Evolutionary conservation across 2,797 vertebrate genomes (phyloP).

Genomic region (Pangasius djambal): DNA sequence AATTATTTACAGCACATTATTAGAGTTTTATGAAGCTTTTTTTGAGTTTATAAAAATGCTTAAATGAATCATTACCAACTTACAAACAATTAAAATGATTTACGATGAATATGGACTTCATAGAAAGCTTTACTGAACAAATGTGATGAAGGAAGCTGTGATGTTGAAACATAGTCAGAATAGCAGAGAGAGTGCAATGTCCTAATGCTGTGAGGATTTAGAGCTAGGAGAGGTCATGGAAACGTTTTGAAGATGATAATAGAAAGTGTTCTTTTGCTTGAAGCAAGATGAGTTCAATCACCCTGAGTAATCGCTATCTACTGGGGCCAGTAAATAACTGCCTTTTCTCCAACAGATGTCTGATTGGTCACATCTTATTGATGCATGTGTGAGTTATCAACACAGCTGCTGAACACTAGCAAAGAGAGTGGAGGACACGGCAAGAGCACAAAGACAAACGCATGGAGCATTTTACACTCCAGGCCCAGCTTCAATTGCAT

Average conservation of each 20-base stretch:
- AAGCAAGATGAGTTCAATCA: conserved; percentile 29
- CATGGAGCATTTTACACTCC: background rate
- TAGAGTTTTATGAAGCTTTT: background rate
- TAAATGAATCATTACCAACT: background rate
- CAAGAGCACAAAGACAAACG: background rate
- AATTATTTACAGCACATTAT: background rate
- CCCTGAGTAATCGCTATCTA: conserved; percentile 2
- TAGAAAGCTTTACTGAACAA: background rate
- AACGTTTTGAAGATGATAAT: background rate
- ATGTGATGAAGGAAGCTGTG: background rate
- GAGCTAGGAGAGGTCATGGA: background rate
- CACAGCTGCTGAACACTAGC: conserved; percentile 65
- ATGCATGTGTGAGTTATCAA: conserved; percentile 70
- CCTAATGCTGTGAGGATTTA: background rate
- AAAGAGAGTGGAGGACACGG: conserved; percentile 37
- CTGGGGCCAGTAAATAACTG: background rate
- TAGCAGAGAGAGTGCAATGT: background rate
- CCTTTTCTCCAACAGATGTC: conserved; percentile 14
- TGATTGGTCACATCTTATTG: conserved; percentile 23
- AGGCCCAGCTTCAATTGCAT: conserved; percentile 26
- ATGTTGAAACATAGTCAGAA: background rate
- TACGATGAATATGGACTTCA: background rate
- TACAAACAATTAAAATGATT: background rate
- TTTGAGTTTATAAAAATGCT: background rate
- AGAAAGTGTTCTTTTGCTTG: background rate